Base-by-base conservation (phyloP, 2,888 invertebrate species). In the Ochlodes sylvanus region DNA sequence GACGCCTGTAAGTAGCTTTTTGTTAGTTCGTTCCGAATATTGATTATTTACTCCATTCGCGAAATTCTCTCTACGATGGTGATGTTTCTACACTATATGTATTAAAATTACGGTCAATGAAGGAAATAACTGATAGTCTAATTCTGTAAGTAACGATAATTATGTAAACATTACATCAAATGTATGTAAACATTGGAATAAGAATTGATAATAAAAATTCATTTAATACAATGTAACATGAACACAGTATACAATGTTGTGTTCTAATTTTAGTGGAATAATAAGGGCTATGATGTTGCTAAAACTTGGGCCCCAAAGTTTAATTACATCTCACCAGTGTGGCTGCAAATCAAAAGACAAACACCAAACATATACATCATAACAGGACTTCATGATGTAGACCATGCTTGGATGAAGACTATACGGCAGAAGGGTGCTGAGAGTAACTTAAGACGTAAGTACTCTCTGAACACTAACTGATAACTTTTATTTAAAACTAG, bases 321-420 rank as follows among this genome's bases (percentile, higher is more conserved):
- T 77, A 96, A 97, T 62, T 96, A 97, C 79, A 95, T 99, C 27
- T 98, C 98, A 0, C 99, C 99, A 0, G 99, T 99, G 0, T 99
- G 99, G 99, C 94, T 99, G 38, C 98, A 98, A 90, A 90, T 99
- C 14, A 94, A 95, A 69, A 92, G 96, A 47, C 95, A 95, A 69
- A 94, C 94, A 15, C 88, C 92, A 2, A 93, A 94, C 68, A 94
- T 94, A 19, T 97, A 96, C 81, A 94, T 95, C 61, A 86, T 97
- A 62, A 94, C 94, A 0, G 96, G 97, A 0, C 92, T 95, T 0
- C 98, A 98, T 87, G 98, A 98, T 90, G 95, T 98, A 61, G 98
- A 98, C 81, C 95, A 95, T 78, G 95, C 95, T 19, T 98, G 98
- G 98, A 93, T 98, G 80, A 94, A 94, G 72, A 95, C 96, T 72